phyloP scores from a whole-genome alignment of 2,797 vertebrate genomes.

The Euphonia xanthogaster region DNA sequence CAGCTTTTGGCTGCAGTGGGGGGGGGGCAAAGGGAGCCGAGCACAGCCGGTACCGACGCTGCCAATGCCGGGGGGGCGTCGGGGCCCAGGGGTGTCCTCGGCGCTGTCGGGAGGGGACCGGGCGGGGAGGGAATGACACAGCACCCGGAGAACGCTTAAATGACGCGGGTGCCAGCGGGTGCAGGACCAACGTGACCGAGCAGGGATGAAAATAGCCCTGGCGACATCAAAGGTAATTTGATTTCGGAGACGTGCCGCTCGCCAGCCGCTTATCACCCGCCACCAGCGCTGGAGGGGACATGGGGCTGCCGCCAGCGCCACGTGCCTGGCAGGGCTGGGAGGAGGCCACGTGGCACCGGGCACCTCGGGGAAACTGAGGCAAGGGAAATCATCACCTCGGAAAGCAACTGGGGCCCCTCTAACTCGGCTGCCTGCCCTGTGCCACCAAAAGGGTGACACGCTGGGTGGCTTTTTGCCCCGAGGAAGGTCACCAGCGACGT shows the following conservation, averaged over 20 bases:
- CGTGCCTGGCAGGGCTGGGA: background rate
- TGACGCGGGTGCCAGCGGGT: background rate
- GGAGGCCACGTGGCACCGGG: background rate
- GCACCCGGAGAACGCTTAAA: background rate
- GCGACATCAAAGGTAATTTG: conserved; percentile 5
- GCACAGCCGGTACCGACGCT: background rate
- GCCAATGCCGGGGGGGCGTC: rapidly evolving
- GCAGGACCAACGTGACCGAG: background rate
- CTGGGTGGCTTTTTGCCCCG: rapidly evolving
- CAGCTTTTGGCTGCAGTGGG: background rate
- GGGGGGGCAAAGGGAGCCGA: background rate
- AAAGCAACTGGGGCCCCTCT: background rate
- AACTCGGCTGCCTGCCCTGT: background rate
- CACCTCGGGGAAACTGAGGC: background rate
- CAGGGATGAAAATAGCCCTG: conserved; percentile 46
- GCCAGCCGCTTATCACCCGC: background rate
- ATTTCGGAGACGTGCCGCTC: background rate
- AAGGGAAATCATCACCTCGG: background rate
- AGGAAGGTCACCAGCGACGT: background rate
- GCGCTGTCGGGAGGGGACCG: background rate
- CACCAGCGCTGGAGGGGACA: background rate
- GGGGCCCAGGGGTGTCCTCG: background rate
- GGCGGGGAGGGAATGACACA: conserved; percentile 15
- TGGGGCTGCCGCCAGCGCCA: background rate
- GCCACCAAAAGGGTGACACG: rapidly evolving